Evolutionary conservation across 2,113 vertebrate genomes (phyloP).

Genomic region (Tamias sibiricus): DNA sequence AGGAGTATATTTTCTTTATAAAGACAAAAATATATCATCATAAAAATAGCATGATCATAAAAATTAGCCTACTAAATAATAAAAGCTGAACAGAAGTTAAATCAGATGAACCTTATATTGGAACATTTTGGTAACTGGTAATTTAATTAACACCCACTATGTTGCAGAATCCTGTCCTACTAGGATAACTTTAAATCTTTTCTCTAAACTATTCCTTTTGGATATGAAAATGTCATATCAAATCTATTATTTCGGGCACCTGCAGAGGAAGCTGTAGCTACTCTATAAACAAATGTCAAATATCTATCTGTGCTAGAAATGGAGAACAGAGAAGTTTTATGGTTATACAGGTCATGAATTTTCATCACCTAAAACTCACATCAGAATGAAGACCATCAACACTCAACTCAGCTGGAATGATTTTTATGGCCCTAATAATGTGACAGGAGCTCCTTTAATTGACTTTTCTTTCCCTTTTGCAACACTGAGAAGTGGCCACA

Average conservation of each 20-base stretch:
- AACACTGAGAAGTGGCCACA: not conserved
- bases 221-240: not conserved
- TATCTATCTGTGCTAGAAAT: not conserved
- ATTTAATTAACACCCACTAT: not conserved
- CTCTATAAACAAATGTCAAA: not conserved
- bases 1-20: not conserved
- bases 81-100: not conserved
- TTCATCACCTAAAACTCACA: not conserved
- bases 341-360: not conserved
- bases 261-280: not conserved
- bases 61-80: not conserved
- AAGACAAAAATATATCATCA: not conserved
- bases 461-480: not conserved
- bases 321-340: not conserved
- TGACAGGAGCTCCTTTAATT: not conserved
- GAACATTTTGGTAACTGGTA: not conserved
- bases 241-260: not conserved
- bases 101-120: not conserved
- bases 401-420: not conserved
- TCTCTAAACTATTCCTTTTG: not conserved
- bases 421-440: rapidly evolving
- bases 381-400: not conserved
- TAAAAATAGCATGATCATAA: not conserved
- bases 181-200: not conserved
- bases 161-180: not conserved